These are phyloP conservation scores for Alentia gelatinosa DNA, from an alignment of 2,888 invertebrate species.

Conservation along the genomic window DNA sequence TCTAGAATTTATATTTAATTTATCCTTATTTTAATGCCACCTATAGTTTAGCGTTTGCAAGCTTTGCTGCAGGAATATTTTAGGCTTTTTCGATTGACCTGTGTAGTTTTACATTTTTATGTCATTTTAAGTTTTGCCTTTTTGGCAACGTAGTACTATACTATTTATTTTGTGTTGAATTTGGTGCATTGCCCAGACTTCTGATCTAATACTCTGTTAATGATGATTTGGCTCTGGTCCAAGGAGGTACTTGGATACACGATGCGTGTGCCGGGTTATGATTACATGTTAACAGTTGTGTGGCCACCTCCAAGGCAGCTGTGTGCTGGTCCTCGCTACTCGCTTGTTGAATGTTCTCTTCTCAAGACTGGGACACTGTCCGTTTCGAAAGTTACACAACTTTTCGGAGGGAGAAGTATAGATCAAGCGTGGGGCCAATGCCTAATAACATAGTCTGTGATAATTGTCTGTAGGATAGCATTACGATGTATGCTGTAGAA, in stretches of 20 bases:
- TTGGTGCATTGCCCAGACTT: neutral
- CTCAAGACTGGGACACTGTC: neutral
- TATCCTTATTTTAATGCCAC: too few relatives aligned
- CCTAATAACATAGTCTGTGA: slow-evolving; percentile 2
- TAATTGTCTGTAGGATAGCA: neutral
- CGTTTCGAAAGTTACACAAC: neutral
- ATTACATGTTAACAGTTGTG: neutral
- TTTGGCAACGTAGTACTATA: neutral
- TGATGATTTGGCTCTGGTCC: neutral
- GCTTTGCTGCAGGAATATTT: too few relatives aligned
- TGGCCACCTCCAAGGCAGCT: neutral
- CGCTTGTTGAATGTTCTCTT: neutral
- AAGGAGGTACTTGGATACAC: neutral
- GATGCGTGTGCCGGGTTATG: neutral
- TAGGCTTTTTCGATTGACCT: neutral
- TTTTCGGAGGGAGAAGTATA: neutral
- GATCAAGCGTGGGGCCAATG: neutral
- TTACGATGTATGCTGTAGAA: neutral
- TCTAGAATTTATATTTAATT: too few relatives aligned
- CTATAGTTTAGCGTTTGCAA: too few relatives aligned
- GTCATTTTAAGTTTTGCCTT: neutral
- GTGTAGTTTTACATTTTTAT: neutral
- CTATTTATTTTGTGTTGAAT: neutral
- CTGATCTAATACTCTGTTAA: neutral
- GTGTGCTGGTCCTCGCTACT: neutral